Evolutionary conservation across 2,888 invertebrate species (phyloP), one percentile per base, ranked within the genome.

Genomic region (Poecilus cupreus): DNA sequence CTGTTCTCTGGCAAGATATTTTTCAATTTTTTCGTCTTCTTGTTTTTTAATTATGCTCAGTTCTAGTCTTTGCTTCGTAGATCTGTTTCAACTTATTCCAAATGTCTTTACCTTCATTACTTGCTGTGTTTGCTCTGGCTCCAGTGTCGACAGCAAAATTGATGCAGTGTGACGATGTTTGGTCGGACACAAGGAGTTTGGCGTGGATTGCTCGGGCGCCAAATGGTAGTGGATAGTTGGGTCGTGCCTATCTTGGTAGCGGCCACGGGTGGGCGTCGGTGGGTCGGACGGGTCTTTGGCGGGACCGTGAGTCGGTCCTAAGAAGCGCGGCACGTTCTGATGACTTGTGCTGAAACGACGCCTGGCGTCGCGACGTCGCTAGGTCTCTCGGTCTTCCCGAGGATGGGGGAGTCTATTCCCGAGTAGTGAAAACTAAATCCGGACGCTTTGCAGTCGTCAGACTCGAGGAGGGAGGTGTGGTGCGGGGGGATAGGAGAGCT

Each of bases 61-160:
- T 39, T 70, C 39, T 39, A 70, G 6, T 13, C 70, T 72, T 43
- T 11, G 6, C 72, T 72, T 72, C 46, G 16, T 43, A 46, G 11
- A 43, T 72, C 2, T 16, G 2, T 46, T 46, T 43, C 20, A 72
- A 72, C 20, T 72, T 72, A 18, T 6, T 6, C 43, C 43, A 72
- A 3, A 72, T 39, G 1, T n/a, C 6, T 6, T 8, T 10, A 11
- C 37, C 43, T 72, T 68, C 46, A 70, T 2, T 16, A 70, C 70
- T 70, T 70, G 70, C n/a, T 39, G 72, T 1, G 37, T 46, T 72
- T 72, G 72, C 4, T 24, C 26, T 11, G 64, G n/a, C 24, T 64
- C 64, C 3, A 64, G 3, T 20, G 64, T 64, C n/a, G n/a, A n/a
- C n/a, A n/a, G n/a, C n/a, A n/a, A n/a, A n/a, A n/a, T n/a, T n/a